These are phyloP conservation scores for Coleophora flavipennella DNA, from an alignment of 2,888 invertebrate species.

Conservation along the genomic window DNA sequence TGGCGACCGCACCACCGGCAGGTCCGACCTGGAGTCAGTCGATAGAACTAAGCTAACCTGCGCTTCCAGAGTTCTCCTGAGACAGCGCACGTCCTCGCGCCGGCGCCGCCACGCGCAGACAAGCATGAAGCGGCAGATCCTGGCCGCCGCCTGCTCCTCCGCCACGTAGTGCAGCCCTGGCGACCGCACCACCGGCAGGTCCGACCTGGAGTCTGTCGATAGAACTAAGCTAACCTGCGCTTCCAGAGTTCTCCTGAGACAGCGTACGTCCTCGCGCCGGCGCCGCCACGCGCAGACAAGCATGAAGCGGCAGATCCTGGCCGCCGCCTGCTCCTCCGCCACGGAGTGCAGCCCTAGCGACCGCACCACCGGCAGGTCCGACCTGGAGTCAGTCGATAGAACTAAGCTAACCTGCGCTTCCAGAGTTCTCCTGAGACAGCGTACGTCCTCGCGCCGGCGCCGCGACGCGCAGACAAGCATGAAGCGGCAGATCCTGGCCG, in stretches of 20 bases:
- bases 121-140: constrained; percentile 58
- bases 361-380: constrained; percentile 18
- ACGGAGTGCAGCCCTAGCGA: constrained; percentile 26
- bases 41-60: constrained; percentile 43
- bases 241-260: constrained; percentile 59
- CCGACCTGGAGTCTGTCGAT: constrained; percentile 5
- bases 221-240: constrained; percentile 41
- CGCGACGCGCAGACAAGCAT: constrained; percentile 70
- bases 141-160: constrained; percentile 50
- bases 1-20: constrained; percentile 25
- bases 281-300: constrained; percentile 67
- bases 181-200: constrained; percentile 21
- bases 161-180: constrained; percentile 25
- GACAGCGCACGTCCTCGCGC: constrained; percentile 56
- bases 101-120: constrained; percentile 68
- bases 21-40: constrained; percentile 7
- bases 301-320: constrained; percentile 55
- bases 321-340: constrained; percentile 49
- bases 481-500: constrained; percentile 51
- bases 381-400: neutral
- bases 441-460: constrained; percentile 58
- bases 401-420: constrained; percentile 45
- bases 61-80: constrained; percentile 57
- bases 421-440: constrained; percentile 52
- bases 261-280: constrained; percentile 58